Percentiles rank a stretch among this genome's conserved stretches.
Evolutionary conservation across 2,797 vertebrate genomes (phyloP).

Genomic region (Eutrigla gurnardus): DNA sequence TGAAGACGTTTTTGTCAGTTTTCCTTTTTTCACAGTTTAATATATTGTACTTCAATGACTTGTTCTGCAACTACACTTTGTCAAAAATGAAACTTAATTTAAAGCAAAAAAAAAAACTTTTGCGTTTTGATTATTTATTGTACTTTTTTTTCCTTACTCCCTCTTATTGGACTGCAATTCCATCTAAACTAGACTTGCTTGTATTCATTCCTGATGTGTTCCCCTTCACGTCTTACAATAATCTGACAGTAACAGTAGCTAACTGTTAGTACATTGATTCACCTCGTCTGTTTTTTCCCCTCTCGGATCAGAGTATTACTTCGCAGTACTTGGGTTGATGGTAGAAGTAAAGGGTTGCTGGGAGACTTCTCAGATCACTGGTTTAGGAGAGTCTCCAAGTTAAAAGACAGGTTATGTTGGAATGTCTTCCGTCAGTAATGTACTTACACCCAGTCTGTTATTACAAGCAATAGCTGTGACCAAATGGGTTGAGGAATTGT

Average conservation of each 20-base stretch:
- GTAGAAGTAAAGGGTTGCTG: conserved; percentile 46
- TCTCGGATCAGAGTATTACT: conserved; percentile 32
- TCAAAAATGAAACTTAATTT: conserved; percentile 99
- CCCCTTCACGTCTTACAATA: conserved; percentile 32
- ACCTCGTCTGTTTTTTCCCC: conserved; percentile 6
- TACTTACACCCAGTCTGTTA: conserved; percentile 65
- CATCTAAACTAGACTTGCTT: conserved; percentile 83
- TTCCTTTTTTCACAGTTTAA: conserved; percentile 98
- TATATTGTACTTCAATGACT: conserved; percentile 99
- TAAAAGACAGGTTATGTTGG: conserved; percentile 32
- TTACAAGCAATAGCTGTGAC: conserved; percentile 83
- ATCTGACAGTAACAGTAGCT: conserved; percentile 67
- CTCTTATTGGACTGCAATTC: conserved; percentile 97
- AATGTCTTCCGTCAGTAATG: conserved; percentile 37
- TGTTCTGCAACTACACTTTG: conserved; percentile 99
- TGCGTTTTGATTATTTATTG: conserved; percentile 99
- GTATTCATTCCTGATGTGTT: conserved; percentile 71
- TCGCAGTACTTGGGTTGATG: conserved; percentile 46
- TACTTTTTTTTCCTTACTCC: conserved; percentile 84
- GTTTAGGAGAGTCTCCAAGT: conserved; percentile 32
- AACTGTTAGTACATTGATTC: conserved; percentile 66
- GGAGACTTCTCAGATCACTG: conserved; percentile 28
- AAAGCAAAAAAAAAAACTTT: conserved; percentile 90
- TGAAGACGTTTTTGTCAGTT: conserved; percentile 95
- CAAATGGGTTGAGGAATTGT: conserved; percentile 79